These are phyloP conservation scores for Takifugu bimaculatus DNA, from an alignment of 2,113 vertebrate genomes.

Conservation along the genomic window DNA sequence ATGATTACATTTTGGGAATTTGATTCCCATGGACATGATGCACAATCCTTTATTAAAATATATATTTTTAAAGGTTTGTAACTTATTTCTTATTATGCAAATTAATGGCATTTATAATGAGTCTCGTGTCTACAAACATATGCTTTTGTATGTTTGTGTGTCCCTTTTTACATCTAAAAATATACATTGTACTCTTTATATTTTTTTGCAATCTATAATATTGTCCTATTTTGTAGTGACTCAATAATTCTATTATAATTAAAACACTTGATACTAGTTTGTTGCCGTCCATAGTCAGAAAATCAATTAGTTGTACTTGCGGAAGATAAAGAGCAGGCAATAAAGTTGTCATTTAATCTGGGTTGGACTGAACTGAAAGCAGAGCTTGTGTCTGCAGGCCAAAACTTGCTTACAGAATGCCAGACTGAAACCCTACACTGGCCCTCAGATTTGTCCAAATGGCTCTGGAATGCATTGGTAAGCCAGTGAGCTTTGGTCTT, in stretches of 20 bases:
- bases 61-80: neutral
- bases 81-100: neutral
- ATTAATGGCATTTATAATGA: neutral
- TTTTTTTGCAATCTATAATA: neutral
- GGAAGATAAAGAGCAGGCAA: conserved; percentile 1
- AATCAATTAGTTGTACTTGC: conserved; percentile 7
- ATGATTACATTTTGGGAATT: neutral
- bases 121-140: neutral
- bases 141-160: too few relatives aligned
- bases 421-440: conserved; percentile 61
- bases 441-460: conserved; percentile 38
- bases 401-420: conserved; percentile 36
- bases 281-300: neutral
- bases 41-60: too few relatives aligned
- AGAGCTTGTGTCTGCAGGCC: conserved; percentile 29
- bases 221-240: neutral
- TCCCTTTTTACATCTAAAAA: too few relatives aligned
- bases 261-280: too few relatives aligned
- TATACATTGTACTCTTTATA: too few relatives aligned
- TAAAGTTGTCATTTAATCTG: conserved; percentile 16
- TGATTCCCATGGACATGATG: too few relatives aligned
- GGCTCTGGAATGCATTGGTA: conserved; percentile 41
- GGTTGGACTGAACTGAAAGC: conserved; percentile 16
- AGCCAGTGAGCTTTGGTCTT: conserved; percentile 66
- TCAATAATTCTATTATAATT: neutral